phyloP scores from a whole-genome alignment of 2,113 vertebrate genomes.

The Cyprinus carpio region DNA sequence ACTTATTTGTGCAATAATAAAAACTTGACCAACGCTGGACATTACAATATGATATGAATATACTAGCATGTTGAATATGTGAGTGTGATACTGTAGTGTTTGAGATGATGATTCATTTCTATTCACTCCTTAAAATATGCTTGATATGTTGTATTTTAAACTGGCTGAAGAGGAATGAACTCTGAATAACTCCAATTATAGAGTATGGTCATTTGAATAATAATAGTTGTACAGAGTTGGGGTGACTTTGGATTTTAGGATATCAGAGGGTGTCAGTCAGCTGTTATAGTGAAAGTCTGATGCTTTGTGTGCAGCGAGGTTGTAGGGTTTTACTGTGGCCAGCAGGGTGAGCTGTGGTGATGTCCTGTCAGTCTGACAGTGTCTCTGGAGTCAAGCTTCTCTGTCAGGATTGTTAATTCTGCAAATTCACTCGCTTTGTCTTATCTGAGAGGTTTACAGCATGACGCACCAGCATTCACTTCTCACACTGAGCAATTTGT shows the following conservation, averaged over 20 bases:
- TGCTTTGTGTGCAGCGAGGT: background rate
- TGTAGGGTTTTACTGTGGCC: constrained; percentile 13
- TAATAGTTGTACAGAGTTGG: background rate
- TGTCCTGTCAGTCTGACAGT: constrained; percentile 7
- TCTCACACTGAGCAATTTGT: constrained; percentile 15
- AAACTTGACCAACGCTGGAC: background rate
- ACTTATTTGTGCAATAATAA: background rate
- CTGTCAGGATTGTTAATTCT: constrained; percentile 21
- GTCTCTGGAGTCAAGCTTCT: constrained; percentile 10
- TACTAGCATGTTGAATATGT: constrained; percentile 25
- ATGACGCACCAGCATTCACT: constrained; percentile 30
- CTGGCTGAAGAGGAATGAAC: background rate
- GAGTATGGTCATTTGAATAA: background rate
- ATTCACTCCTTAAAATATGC: background rate
- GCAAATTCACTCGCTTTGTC: constrained; percentile 15
- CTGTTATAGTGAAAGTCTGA: background rate
- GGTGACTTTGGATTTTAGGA: background rate
- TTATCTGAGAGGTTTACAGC: constrained; percentile 25
- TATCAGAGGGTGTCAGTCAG: background rate
- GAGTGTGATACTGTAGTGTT: background rate
- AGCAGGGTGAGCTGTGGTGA: constrained; percentile 49
- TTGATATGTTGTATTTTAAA: background rate
- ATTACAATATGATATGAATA: constrained; percentile 23
- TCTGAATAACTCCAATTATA: background rate
- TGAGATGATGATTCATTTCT: background rate